Evolutionary conservation across 1,140 invertebrate genomes (phyloP), one percentile per base, ranked within the genome.

Genomic region (Caenorhabditis elegans): DNA sequence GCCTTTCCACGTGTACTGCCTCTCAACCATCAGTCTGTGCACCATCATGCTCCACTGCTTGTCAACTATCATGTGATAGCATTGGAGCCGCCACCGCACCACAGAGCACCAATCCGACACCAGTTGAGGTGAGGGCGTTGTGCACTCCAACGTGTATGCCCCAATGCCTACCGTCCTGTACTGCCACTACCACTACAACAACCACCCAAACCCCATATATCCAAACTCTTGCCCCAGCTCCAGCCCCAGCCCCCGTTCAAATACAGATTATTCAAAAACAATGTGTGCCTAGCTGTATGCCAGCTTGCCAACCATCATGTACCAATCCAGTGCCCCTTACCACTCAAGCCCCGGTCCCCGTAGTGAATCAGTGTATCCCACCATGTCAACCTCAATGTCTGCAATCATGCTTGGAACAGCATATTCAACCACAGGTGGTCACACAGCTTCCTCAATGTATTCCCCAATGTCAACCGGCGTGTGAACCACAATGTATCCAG

Each of bases 1-100:
- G 78, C 43, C 55, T 79, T 53, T 65, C 51, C 78, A 55, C 51
- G 24, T 79, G 78, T 48, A 79, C 78, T 15, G 22, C 78, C 39
- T 15, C 78, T 4, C 39, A 47, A 13, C 51, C 34, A 26, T 39
- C 60, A 24, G 55, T 79, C 36, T 79, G 78, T 55, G 36, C 55
- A 39, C 39, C 51, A 17, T 43, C 78, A 11, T 79, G 78, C 55
- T 60, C 78, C 34, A 60, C 78, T 8, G 51, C 78, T 36, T 79
- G 78, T 47, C 31, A 48, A 46, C 55, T 55, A 6, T 55, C 55
- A 1, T 79, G 78, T 70, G 78, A 70, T 47, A 60, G 51, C 13
- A 24, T 55, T 8, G 60, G 60, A 24, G n/a, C n/a, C 31, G 3
- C 60, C 28, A 26, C 49, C n/a, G n/a, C 34, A 70, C 17, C 60